Conservation (phyloP, 2,888 invertebrate genomes). For the Ochropleura plecta region DNA sequence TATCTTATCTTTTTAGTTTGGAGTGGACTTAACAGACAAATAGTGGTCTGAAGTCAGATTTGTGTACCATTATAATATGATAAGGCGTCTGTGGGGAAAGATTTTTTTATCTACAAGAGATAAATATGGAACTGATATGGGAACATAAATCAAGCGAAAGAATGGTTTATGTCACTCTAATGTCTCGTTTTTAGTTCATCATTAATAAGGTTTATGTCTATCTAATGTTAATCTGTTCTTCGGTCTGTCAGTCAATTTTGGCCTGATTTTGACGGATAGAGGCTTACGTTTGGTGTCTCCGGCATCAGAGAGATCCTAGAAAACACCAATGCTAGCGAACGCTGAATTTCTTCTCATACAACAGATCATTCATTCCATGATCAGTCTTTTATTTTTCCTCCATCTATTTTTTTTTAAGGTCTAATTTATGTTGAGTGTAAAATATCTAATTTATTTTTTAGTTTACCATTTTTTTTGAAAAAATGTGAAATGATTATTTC, state of each 20-base stretch:
- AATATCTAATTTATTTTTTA: too few species aligned
- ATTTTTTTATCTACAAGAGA: neutral
- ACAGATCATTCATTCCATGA: too few species aligned
- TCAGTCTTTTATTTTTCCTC: too few species aligned
- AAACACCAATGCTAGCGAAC: too few species aligned
- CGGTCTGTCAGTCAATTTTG: neutral
- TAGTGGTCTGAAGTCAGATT: conserved; percentile 17
- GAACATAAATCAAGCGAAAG: neutral
- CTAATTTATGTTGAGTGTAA: too few species aligned
- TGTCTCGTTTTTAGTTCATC: neutral
- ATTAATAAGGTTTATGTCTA: neutral
- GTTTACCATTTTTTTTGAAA: too few species aligned
- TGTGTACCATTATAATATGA: conserved; percentile 6
- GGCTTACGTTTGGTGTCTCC: neutral
- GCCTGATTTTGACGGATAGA: neutral
- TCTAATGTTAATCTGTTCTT: neutral
- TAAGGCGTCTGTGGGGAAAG: neutral
- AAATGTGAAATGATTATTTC: too few species aligned
- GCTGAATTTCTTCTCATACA: neutral
- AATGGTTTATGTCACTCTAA: neutral
- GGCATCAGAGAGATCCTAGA: neutral
- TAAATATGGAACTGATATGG: neutral
- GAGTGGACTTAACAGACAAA: conserved; percentile 39
- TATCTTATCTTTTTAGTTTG: conserved; percentile 52
- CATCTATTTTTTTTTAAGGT: too few species aligned